Evolutionary conservation across 2,888 invertebrate genomes (phyloP), one percentile per base, ranked within the genome.

Genomic region (Arge pagana): DNA sequence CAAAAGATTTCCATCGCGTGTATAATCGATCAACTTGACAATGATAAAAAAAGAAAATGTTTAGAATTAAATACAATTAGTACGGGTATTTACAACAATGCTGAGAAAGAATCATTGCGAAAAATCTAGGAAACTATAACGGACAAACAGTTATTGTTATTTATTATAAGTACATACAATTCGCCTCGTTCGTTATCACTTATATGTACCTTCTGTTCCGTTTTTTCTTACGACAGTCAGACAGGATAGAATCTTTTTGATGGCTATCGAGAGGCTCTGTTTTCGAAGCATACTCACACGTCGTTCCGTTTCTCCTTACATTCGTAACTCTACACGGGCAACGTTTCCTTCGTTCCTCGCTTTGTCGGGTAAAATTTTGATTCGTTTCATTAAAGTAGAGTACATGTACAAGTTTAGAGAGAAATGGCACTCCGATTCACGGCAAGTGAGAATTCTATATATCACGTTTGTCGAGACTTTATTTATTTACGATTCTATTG

Each of bases 371-470:
- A 59, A n/a, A n/a, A 58, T 64, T 64, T 65, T 61, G 57, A 64
- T 64, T 63, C 48, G 28, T 56, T 50, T 33, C 53, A 58, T 48
- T 37, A 53, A 51, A 33, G 42, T 41, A 42, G 43, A 42, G 41
- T 51, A 42, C 31, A 59, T 57, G 53, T 52, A 55, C 33, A 54
- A 35, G 42, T 7, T 42, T 31, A 45, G 33, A 45, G n/a, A n/a
- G 55, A 52, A 66, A 73, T 73, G 73, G 73, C 73, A 74, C 73
- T 65, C 66, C 65, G 65, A 72, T 70, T 70, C 71, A 72, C 71
- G 71, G 71, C 60, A 52, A 53, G 57, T 53, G 55, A 57, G n/a
- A 45, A 42, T 24, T 19, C 6, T 37, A 6, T 37, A 16, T 16
- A 36, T 36, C 18, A 16, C n/a, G n/a, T n/a, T n/a, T 37, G 21